Evolutionary conservation across 2,888 invertebrate genomes (phyloP).

Genomic region (Conops quadrifasciatus): DNA sequence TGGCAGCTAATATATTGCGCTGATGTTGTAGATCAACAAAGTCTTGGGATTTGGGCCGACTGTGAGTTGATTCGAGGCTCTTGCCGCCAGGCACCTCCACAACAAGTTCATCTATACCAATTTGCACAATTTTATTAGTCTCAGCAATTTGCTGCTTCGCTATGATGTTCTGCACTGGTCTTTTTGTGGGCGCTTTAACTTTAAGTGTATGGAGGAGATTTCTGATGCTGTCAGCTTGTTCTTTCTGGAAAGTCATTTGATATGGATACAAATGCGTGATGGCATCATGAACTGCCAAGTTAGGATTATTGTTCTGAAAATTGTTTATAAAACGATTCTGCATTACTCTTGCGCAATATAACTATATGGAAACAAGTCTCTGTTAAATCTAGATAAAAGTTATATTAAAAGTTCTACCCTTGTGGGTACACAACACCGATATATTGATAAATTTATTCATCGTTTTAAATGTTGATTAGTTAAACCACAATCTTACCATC

Average conservation of each 20-base stretch:
- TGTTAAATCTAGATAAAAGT: no score
- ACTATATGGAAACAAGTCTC: no score
- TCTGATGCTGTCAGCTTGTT: constrained; percentile 77
- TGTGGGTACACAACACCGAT: no score
- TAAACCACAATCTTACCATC: constrained; percentile 51
- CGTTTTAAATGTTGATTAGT: neutral
- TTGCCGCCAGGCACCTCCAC: constrained; percentile 65
- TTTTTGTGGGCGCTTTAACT: constrained; percentile 52
- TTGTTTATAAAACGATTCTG: constrained; percentile 10
- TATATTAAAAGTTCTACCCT: no score
- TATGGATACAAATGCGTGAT: constrained; percentile 86
- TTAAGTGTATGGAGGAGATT: constrained; percentile 75
- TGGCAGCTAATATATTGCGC: constrained; percentile 77
- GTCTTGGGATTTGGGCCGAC: constrained; percentile 51
- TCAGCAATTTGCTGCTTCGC: constrained; percentile 32
- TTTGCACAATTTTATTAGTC: constrained; percentile 31
- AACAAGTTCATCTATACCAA: constrained; percentile 62
- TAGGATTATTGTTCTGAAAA: constrained; percentile 76
- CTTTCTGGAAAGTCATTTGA: constrained; percentile 78
- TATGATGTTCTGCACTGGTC: constrained; percentile 46
- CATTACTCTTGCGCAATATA: no score
- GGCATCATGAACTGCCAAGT: constrained; percentile 73
- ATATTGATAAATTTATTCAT: no score
- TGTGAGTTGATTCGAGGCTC: neutral
- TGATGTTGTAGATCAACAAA: constrained; percentile 81